Percentiles rank a stretch among this genome's conserved stretches.
phyloP scores from a whole-genome alignment of 2,888 invertebrate species.

The Euproctis similis region DNA sequence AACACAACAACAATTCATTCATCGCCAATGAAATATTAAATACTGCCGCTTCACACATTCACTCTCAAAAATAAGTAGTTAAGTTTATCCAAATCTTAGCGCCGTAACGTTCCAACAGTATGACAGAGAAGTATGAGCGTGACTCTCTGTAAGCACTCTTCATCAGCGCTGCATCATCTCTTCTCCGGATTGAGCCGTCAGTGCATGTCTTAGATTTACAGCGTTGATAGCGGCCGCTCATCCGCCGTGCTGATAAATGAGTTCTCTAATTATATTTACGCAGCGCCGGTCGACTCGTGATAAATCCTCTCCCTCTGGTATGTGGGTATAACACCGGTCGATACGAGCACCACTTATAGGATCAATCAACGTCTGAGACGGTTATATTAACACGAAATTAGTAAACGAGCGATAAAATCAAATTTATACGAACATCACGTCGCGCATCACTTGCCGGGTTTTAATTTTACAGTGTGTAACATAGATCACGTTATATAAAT shows the following conservation, averaged over 20 bases:
- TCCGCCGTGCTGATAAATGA: constrained; percentile 71
- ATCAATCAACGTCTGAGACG: constrained; percentile 46
- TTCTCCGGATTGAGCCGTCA: constrained; percentile 67
- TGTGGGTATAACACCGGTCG: constrained; percentile 57
- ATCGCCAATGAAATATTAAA: too few species aligned
- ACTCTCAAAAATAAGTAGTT: too few species aligned
- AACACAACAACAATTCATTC: too few species aligned
- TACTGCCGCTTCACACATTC: too few species aligned
- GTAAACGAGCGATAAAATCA: constrained; percentile 42
- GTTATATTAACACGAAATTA: constrained; percentile 50
- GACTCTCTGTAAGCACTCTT: too few species aligned
- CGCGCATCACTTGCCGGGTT: constrained; percentile 17
- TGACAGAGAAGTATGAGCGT: too few species aligned
- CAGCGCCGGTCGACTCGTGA: constrained; percentile 62
- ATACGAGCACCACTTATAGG: constrained; percentile 38
- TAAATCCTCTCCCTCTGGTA: constrained; percentile 59
- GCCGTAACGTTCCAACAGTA: too few species aligned
- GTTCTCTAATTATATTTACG: constrained; percentile 74
- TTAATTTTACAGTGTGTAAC: constrained; percentile 16
- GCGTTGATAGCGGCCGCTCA: constrained; percentile 64
- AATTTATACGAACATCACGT: constrained; percentile 35
- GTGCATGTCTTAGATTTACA: constrained; percentile 58
- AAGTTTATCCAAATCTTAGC: too few species aligned
- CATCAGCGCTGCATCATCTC: too few species aligned
- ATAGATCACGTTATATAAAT: constrained; percentile 25